A percentile compares a stretch with the other conserved stretches of the same genome.
Conservation (phyloP, 2,888 invertebrate genomes). For the Leptinotarsa haldemani region DNA sequence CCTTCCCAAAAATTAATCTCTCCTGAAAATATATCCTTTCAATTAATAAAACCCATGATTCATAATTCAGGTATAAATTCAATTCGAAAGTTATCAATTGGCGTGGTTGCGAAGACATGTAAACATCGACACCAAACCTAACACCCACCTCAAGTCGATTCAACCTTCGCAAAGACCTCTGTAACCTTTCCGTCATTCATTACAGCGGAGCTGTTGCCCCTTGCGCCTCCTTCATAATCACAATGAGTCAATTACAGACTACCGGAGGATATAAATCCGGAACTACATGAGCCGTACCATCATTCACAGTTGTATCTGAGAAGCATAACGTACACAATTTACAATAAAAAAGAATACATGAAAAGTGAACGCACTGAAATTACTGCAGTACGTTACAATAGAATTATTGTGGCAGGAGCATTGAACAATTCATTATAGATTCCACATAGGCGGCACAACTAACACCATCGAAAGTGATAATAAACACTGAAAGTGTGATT, state of each 20-base stretch:
- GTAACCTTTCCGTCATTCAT: background rate
- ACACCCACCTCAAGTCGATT: background rate
- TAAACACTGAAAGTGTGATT: too few species aligned
- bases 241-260: conserved; percentile 14
- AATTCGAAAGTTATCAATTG: background rate
- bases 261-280: conserved; percentile 20
- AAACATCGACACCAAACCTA: background rate
- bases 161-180: conserved; percentile 3
- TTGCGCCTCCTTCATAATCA: background rate
- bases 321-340: background rate
- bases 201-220: background rate
- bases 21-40: too few species aligned
- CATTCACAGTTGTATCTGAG: background rate
- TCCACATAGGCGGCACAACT: background rate
- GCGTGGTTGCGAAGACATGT: background rate
- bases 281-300: conserved; percentile 1
- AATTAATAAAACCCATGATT: too few species aligned
- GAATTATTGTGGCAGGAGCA: conserved; percentile 7
- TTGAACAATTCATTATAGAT: background rate
- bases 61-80: too few species aligned
- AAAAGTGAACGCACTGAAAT: conserved; percentile 17
- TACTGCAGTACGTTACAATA: conserved; percentile 2
- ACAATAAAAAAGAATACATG: background rate
- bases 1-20: too few species aligned
- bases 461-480: background rate